Percentiles rank a stretch among this genome's conserved stretches.
Evolutionary conservation across 2,888 invertebrate genomes (phyloP).

Genomic region (Drosophila monieri): DNA sequence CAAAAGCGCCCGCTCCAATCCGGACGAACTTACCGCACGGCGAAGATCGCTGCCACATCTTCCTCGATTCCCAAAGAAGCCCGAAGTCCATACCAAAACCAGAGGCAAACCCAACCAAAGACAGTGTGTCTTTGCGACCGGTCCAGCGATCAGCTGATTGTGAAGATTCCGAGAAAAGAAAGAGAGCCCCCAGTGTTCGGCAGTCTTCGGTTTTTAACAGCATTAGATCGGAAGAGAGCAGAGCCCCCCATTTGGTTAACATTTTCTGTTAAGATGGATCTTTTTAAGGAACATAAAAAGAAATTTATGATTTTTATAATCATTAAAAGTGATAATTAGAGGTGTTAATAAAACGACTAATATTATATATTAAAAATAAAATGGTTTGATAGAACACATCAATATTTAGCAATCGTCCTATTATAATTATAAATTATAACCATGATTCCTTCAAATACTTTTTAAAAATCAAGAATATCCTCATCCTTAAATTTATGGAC

Average conservation of each 20-base stretch:
- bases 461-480: too few relatives aligned
- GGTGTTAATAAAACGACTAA: background rate
- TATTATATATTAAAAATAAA: background rate
- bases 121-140: conserved; percentile 60
- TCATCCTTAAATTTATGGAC: too few relatives aligned
- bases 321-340: background rate
- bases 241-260: conserved; percentile 4
- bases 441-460: too few relatives aligned
- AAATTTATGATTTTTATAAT: too few relatives aligned
- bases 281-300: background rate
- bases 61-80: conserved; percentile 62
- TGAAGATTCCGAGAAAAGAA: background rate
- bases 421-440: too few relatives aligned
- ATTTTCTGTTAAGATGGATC: conserved; percentile 40
- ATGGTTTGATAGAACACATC: too few relatives aligned
- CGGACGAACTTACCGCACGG: conserved; percentile 41
- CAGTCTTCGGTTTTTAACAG: conserved; percentile 19
- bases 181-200: conserved; percentile 28
- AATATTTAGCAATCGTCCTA: too few relatives aligned
- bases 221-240: background rate
- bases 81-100: conserved; percentile 30
- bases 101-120: conserved; percentile 41
- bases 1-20: conserved; percentile 15
- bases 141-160: conserved; percentile 62
- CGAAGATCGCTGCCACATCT: conserved; percentile 65